These are phyloP conservation scores for Drosophila meridiana DNA, from an alignment of 2,888 invertebrate genomes.

Conservation along the genomic window DNA sequence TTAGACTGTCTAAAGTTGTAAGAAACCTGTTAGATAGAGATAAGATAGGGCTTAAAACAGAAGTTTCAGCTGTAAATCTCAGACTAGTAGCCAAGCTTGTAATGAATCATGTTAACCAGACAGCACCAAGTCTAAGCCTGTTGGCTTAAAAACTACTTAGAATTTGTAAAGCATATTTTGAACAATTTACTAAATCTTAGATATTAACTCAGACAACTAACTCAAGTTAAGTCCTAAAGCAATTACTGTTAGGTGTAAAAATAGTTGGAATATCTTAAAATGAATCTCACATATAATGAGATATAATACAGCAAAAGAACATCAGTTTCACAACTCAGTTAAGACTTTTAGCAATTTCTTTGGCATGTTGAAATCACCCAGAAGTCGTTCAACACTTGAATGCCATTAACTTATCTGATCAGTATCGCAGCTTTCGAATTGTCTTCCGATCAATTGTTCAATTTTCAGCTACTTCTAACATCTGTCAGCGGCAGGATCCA, in stretches of 20 bases:
- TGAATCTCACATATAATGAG: not conserved
- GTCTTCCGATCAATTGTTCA: not conserved
- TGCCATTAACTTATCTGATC: not conserved
- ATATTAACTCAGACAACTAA: not conserved
- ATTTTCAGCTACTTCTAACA: conserved; percentile 3
- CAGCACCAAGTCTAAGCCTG: not conserved
- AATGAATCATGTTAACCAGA: not conserved
- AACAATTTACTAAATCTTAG: not conserved
- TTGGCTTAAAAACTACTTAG: not conserved
- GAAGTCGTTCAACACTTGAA: not conserved
- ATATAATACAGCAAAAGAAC: not conserved
- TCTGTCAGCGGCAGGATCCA: conserved; percentile 9
- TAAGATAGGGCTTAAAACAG: too few species aligned
- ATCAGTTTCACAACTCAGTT: not conserved
- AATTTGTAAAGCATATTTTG: not conserved
- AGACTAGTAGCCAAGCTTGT: too few species aligned
- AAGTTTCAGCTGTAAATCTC: too few species aligned
- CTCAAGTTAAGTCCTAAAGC: not conserved
- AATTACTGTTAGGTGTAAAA: not conserved
- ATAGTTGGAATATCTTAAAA: not conserved
- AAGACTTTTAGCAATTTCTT: not conserved
- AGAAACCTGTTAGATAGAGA: too few species aligned
- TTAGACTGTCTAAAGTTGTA: not conserved
- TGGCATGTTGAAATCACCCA: not conserved
- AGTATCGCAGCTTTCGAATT: not conserved